phyloP scores from a whole-genome alignment of 2,113 vertebrate species.

The Paramisgurnus dabryanus region DNA sequence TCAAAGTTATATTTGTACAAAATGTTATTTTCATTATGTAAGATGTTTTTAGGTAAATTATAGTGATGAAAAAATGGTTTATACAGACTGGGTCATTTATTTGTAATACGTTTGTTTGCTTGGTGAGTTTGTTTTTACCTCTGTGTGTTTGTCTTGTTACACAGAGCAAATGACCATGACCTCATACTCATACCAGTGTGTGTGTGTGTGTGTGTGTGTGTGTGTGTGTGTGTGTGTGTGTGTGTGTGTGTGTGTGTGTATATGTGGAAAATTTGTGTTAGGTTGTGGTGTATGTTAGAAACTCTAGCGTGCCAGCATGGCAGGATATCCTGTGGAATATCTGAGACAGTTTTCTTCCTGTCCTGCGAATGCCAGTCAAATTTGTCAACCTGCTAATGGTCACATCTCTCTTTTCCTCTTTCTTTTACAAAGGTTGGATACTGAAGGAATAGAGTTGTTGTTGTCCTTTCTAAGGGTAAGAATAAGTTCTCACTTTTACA shows the following conservation, averaged over 20 bases:
- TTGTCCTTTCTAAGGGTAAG: constrained; percentile 90
- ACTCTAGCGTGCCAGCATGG: constrained; percentile 23
- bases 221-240: constrained; percentile 26
- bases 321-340: constrained; percentile 76
- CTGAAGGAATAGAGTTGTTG: constrained; percentile 95
- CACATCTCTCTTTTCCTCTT: constrained; percentile 22
- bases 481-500: not conserved
- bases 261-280: not conserved
- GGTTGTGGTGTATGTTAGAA: constrained; percentile 9
- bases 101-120: constrained; percentile 11
- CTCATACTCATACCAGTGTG: not conserved
- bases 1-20: too few relatives aligned
- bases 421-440: constrained; percentile 83
- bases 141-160: constrained; percentile 33
- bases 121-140: not conserved
- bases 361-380: constrained; percentile 58
- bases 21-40: too few relatives aligned
- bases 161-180: constrained; percentile 45
- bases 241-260: constrained; percentile 13
- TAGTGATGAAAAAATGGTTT: too few relatives aligned
- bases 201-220: constrained; percentile 18
- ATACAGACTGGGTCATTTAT: not conserved
- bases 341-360: constrained; percentile 67
- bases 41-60: too few relatives aligned
- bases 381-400: constrained; percentile 51